These are phyloP conservation scores for Muricea muricata DNA, from an alignment of 92 coral and sea anemone species.

Conservation along the genomic window DNA sequence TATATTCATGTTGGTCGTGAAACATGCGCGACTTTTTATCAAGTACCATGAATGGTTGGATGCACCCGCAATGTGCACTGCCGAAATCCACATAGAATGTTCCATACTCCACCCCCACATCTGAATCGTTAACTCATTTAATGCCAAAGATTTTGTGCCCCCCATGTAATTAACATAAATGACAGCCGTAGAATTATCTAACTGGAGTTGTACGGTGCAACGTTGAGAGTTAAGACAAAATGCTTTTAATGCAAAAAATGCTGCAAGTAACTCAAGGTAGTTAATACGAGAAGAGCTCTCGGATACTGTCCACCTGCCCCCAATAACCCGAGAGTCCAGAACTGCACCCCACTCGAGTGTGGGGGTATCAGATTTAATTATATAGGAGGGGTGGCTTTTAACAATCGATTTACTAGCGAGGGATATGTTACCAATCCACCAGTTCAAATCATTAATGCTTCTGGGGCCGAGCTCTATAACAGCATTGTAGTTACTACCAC, in stretches of 20 bases:
- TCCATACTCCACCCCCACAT: too few species aligned
- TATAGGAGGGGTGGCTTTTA: conserved; percentile 27
- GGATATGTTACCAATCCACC: conserved; percentile 50
- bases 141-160: background rate
- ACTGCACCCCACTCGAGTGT: conserved; percentile 59
- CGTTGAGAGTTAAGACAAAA: conserved; percentile 14
- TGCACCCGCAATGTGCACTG: too few species aligned
- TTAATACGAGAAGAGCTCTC: conserved; percentile 49
- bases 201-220: too few species aligned
- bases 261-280: conserved; percentile 44
- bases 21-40: conserved; percentile 61
- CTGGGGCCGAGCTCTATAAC: conserved; percentile 12
- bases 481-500: conserved; percentile 12
- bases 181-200: conserved; percentile 6
- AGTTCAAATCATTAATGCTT: background rate
- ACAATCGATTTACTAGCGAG: conserved; percentile 25
- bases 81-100: too few species aligned
- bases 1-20: too few species aligned
- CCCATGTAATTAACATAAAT: conserved; percentile 48
- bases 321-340: background rate
- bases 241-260: conserved; percentile 61
- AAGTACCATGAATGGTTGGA: conserved; percentile 40
- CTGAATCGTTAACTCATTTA: conserved; percentile 31
- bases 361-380: conserved; percentile 67
- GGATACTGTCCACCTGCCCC: conserved; percentile 51